Base-by-base conservation (phyloP, 1,140 invertebrate species). In the Lepidurus couesii region DNA sequence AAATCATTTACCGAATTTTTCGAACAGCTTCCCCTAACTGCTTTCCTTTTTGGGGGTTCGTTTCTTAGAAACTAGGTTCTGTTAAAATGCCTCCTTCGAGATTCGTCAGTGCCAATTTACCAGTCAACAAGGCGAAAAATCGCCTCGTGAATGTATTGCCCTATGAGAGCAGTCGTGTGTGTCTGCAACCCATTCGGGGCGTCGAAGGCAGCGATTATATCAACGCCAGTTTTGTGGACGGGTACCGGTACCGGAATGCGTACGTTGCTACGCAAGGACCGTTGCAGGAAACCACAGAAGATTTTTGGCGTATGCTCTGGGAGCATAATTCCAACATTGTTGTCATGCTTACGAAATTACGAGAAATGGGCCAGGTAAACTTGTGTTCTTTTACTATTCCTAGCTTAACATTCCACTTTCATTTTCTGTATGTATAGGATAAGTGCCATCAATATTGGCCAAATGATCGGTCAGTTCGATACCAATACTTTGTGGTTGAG, bases 231-330 rank as follows among this genome's bases (percentile, higher is more conserved):
- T 95, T 98, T 83, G 95, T 99, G 78, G 98, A 99, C 86, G 97
- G 94, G 0, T 96, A 95, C 85, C 89, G 91, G 47, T 96, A 96
- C 86, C 90, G 95, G 26, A 92, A 90, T 79, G 96, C 96, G 3
- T 99, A 99, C 83, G 97, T 99, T 80, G 98, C 98, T 0, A 98
- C 98, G 7, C 98, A 99, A 87, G 97, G 97, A 10, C 98, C 98
- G 0, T 86, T 99, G 16, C 90, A 91, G 42, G 95, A 99, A 81
- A 99, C 98, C 0, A 95, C 95, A 0, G 96, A 98, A 82, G 98
- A 99, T 84, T 97, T 99, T 83, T 99, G 98, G 98, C 89, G 98
- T 80, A 99, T 99, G 97, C 87, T 99, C n/a, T 99, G 98, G 98
- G 97, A 99, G 84, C 96, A 99, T 84, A 99, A 99, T 85, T 98